These are phyloP conservation scores for Corticium candelabrum DNA, from an alignment of 37 sponge, comb jelly and placozoan genomes.

Conservation along the genomic window DNA sequence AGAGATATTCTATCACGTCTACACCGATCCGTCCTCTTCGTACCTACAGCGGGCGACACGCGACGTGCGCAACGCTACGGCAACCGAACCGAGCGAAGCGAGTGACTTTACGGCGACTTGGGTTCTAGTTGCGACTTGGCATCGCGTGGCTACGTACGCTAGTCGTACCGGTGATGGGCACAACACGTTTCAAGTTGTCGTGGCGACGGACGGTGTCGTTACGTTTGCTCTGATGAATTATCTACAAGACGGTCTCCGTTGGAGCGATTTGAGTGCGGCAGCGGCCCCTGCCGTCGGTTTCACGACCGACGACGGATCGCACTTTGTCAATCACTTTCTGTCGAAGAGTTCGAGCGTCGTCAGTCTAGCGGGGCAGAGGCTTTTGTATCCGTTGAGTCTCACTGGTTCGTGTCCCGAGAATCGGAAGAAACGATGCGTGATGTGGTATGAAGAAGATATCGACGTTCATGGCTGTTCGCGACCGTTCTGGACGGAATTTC, in stretches of 20 bases:
- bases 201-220: slow-evolving; percentile 45
- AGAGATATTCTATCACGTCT: slow-evolving; percentile 23
- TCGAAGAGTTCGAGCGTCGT: background rate
- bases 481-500: background rate
- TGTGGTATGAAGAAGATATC: background rate
- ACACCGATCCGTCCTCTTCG: background rate
- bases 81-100: no score
- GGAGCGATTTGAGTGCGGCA: no score
- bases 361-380: background rate
- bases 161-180: background rate
- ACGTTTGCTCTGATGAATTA: slow-evolving; percentile 56
- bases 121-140: slow-evolving; percentile 17
- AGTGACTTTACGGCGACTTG: slow-evolving; percentile 3
- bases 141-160: background rate
- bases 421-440: background rate
- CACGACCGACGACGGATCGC: slow-evolving; percentile 14
- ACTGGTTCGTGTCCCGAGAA: background rate
- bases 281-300: slow-evolving; percentile 51
- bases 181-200: slow-evolving; percentile 58
- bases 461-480: background rate
- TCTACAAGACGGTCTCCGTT: slow-evolving; percentile 38
- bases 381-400: background rate
- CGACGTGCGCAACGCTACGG: background rate
- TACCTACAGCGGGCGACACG: background rate
- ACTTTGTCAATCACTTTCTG: background rate